Evolutionary conservation across 2,888 invertebrate genomes (phyloP).

Genomic region (Subacronicta megacephala): DNA sequence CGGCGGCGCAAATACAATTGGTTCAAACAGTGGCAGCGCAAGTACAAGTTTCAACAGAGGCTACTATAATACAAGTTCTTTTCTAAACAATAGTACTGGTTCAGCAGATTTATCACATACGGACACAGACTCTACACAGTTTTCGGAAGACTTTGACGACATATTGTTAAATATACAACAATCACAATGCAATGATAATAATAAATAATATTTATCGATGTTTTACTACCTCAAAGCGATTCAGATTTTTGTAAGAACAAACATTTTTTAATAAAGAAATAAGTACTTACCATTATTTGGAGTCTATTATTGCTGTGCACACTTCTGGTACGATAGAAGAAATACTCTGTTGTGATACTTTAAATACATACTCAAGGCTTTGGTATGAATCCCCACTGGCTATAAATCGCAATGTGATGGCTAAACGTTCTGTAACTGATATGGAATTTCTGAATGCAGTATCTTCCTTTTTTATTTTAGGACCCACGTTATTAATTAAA

Average conservation of each 20-base stretch:
- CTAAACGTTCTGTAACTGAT: constrained; percentile 15
- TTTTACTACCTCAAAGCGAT: too few relatives aligned
- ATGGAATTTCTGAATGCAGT: constrained; percentile 13
- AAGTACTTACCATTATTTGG: too few relatives aligned
- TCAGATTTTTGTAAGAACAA: neutral
- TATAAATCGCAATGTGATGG: constrained; percentile 19
- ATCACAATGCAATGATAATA: too few relatives aligned
- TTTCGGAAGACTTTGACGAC: constrained; percentile 7
- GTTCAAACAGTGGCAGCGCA: constrained; percentile 11
- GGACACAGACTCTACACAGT: constrained; percentile 13
- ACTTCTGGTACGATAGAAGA: constrained; percentile 15
- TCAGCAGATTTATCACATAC: constrained; percentile 5
- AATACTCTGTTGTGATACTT: constrained; percentile 13
- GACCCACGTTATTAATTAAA: too few relatives aligned
- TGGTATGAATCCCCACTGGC: constrained; percentile 21
- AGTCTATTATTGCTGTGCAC: constrained; percentile 1
- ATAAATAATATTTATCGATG: too few relatives aligned
- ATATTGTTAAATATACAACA: too few relatives aligned
- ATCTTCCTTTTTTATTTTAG: constrained; percentile 16
- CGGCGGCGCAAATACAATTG: constrained; percentile 10
- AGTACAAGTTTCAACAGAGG: constrained; percentile 18
- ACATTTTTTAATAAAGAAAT: constrained; percentile 3
- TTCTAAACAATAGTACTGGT: constrained; percentile 10
- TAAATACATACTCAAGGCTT: constrained; percentile 15
- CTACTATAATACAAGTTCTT: constrained; percentile 14